A percentile compares a stretch with the other conserved stretches of the same genome.
Evolutionary conservation across 1,140 invertebrate species (phyloP).

Genomic region (Drosophila pseudoobscura): DNA sequence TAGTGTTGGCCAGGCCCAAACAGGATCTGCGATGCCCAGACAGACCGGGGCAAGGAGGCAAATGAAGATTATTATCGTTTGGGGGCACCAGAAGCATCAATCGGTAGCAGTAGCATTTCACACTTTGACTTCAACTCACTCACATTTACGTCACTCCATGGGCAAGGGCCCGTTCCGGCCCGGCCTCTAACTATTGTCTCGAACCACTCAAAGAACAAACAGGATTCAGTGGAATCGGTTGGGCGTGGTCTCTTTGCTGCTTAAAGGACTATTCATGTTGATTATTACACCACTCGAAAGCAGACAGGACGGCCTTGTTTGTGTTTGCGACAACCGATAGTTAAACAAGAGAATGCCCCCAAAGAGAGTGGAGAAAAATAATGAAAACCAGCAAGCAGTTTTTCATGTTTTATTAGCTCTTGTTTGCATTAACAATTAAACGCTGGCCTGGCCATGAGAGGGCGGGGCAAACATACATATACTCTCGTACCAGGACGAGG

Average conservation of each 20-base stretch:
- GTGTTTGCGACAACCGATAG: conserved; percentile 45
- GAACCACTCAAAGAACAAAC: conserved; percentile 16
- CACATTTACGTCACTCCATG: conserved; percentile 38
- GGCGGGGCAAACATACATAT: background rate
- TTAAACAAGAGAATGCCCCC: conserved; percentile 44
- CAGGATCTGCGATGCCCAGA: conserved; percentile 54
- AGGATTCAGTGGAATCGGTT: conserved; percentile 56
- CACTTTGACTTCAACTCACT: conserved; percentile 45
- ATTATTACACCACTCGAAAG: conserved; percentile 23
- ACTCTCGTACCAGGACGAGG: too few relatives aligned
- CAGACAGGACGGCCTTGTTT: conserved; percentile 17
- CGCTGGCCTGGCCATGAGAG: conserved; percentile 1
- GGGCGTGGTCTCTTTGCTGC: conserved; percentile 22
- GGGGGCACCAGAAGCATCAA: conserved; percentile 23
- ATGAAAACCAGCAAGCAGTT: conserved; percentile 11
- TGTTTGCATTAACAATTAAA: conserved; percentile 66
- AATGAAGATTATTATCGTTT: conserved; percentile 75
- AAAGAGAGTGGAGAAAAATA: too few relatives aligned
- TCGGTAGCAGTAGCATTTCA: conserved; percentile 2
- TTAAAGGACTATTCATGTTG: conserved; percentile 68
- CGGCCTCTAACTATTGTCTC: background rate
- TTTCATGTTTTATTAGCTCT: conserved; percentile 35
- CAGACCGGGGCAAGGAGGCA: conserved; percentile 16
- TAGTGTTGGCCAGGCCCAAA: conserved; percentile 49
- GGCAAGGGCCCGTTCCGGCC: background rate